Percentiles rank a stretch among this genome's conserved stretches.
Evolutionary conservation across 2,888 invertebrate species (phyloP).

Genomic region (Spodoptera littoralis): DNA sequence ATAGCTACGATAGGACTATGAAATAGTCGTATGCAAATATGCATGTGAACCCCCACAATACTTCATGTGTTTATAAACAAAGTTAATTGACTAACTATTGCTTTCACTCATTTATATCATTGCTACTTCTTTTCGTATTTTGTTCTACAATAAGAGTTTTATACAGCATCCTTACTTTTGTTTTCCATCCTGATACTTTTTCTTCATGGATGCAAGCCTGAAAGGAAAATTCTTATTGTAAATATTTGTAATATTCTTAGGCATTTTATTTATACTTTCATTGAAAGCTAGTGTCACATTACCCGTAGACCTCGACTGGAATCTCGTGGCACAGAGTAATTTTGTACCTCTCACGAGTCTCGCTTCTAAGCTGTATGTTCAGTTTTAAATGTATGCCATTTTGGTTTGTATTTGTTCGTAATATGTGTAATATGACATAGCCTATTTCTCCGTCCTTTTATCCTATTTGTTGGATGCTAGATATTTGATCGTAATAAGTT

Average conservation of each 20-base stretch:
- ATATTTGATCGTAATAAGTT: slow-evolving; percentile 67
- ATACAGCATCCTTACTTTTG: slow-evolving; percentile 53
- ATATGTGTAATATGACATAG: slow-evolving; percentile 66
- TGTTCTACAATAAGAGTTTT: slow-evolving; percentile 74
- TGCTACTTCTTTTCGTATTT: slow-evolving; percentile 65
- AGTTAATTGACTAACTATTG: slow-evolving; percentile 86
- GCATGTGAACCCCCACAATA: slow-evolving; percentile 85
- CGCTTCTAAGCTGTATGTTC: slow-evolving; percentile 71
- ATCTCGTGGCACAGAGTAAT: slow-evolving; percentile 59
- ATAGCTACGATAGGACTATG: slow-evolving; percentile 72
- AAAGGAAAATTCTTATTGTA: slow-evolving; percentile 68
- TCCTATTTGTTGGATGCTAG: slow-evolving; percentile 79
- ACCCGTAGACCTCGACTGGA: slow-evolving; percentile 60
- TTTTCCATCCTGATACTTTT: slow-evolving; percentile 23
- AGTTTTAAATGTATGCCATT: slow-evolving; percentile 64
- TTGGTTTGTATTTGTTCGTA: slow-evolving; percentile 63
- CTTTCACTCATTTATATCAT: slow-evolving; percentile 72
- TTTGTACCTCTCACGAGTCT: slow-evolving; percentile 66
- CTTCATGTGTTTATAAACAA: slow-evolving; percentile 89
- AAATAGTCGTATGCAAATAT: slow-evolving; percentile 79
- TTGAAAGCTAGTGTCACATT: slow-evolving; percentile 58
- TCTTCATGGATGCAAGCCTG: slow-evolving; percentile 44
- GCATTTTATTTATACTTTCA: slow-evolving; percentile 41
- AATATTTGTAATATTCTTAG: slow-evolving; percentile 41
- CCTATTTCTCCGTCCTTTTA: slow-evolving; percentile 72